These are phyloP conservation scores for Dinoponera quadriceps DNA, from an alignment of 1,140 invertebrate genomes.

Conservation along the genomic window DNA sequence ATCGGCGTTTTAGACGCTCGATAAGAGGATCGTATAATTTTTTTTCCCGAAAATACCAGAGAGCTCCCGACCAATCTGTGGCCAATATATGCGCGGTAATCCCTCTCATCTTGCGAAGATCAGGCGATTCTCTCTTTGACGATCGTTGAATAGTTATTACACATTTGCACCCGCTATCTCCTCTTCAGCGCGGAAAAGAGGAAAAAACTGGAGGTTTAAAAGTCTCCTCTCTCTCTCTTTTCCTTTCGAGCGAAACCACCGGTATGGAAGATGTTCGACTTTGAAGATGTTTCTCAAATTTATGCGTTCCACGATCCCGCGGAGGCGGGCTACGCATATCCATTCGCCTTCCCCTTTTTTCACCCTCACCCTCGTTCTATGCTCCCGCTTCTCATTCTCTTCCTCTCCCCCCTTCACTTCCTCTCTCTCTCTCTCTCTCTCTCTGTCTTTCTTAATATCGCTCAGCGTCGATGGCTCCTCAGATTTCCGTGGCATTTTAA, in stretches of 20 bases:
- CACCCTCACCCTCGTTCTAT: neutral
- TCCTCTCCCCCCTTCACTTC: neutral
- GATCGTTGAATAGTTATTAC: conserved; percentile 42
- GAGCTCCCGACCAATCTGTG: no score
- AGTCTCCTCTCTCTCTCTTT: neutral
- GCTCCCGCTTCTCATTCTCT: neutral
- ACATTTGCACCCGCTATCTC: conserved; percentile 45
- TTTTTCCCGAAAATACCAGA: no score
- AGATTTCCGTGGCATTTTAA: conserved; percentile 47
- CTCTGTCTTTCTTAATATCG: conserved; percentile 47
- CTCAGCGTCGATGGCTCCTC: neutral
- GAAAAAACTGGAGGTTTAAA: neutral
- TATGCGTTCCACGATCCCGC: conserved; percentile 47
- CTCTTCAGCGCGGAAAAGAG: neutral
- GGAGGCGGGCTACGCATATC: conserved; percentile 2
- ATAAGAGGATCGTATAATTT: no score
- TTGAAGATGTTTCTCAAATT: conserved; percentile 45
- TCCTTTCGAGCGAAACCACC: conserved; percentile 10
- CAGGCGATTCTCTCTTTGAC: conserved; percentile 11
- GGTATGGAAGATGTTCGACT: neutral
- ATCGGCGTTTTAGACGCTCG: no score
- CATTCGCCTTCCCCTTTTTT: neutral
- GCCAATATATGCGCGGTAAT: neutral
- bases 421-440: conserved; percentile 31
- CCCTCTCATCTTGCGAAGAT: neutral